Base-by-base conservation (phyloP, 2,888 invertebrate species). In the Drosophila sordidula region DNA sequence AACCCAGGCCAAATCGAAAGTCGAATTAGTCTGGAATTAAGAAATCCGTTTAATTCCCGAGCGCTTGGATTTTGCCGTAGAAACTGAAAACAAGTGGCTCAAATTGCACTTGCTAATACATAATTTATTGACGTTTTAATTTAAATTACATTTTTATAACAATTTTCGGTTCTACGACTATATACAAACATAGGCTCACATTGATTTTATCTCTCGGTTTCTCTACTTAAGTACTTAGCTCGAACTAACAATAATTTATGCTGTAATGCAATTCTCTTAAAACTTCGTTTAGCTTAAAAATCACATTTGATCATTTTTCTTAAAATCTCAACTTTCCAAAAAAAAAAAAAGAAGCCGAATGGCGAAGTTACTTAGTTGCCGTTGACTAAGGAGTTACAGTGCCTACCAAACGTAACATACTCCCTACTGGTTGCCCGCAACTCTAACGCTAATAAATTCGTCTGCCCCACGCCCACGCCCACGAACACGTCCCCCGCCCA, bases 361-460 rank as follows among this genome's bases (percentile, higher is more conserved):
- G 65, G 45, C 69, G 22, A 51, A 67, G 47, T 64, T 61, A 50
- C 51, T 29, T 34, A 50, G 47, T 32, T 52, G 51, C 32, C 29
- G 52, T 42, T 36, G 51, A 47, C 32, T 9, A 46, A 50, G 51
- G 41, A 56, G 55, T 49, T 46, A 72, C 73, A 73, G 54, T 72
- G 72, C 44, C 76, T 69, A 52, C 51, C 57, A 71, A 34, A 34
- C 34, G 9, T 9, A 34, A 61, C 57, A 46, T 56, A 38, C 42
- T 46, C 39, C 44, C 18, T 50, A 62, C 42, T 25, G 36, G 52
- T 29, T 29, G 42, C n/a, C 36, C 38, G 58, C 68, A 69, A 62
- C 69, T 70, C 70, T 86, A 76, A 79, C 56, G 75, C 90, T 90
- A 90, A 90, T 90, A 90, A 90, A 90, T 90, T 90, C 90, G 90